Evolutionary conservation across 2,113 vertebrate species (phyloP).

Genomic region (Datnioides undecimradiatus): DNA sequence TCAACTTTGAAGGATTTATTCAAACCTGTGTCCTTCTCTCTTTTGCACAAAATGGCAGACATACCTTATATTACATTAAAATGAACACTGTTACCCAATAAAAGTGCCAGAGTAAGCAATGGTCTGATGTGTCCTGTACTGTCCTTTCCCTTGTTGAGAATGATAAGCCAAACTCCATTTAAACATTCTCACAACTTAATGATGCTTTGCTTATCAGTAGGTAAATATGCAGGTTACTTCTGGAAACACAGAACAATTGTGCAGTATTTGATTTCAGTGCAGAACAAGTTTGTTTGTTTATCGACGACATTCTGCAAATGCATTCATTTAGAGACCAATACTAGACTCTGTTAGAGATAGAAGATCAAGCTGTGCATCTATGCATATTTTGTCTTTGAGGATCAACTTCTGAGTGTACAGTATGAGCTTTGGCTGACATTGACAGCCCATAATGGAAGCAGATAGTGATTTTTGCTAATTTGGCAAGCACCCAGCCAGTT

Average conservation of each 20-base stretch:
- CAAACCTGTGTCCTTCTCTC: background rate
- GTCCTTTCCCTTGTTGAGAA: background rate
- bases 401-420: background rate
- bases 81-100: background rate
- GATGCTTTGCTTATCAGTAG: background rate
- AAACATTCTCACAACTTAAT: background rate
- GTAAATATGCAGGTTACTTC: background rate
- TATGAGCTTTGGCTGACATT: background rate
- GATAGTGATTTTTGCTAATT: background rate
- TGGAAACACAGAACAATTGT: background rate
- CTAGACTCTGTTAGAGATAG: background rate
- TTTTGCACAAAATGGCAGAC: slow-evolving; percentile 8
- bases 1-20: background rate
- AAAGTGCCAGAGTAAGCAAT: slow-evolving; percentile 1
- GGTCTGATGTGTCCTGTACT: background rate
- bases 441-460: slow-evolving; percentile 4
- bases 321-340: background rate
- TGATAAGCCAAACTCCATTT: background rate
- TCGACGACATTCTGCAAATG: background rate
- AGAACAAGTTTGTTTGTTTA: background rate
- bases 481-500: background rate
- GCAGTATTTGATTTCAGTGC: background rate
- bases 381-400: background rate
- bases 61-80: slow-evolving; percentile 2
- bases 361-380: background rate